Evolutionary conservation across 2,888 invertebrate genomes (phyloP).

Genomic region (Tinea pellionella): DNA sequence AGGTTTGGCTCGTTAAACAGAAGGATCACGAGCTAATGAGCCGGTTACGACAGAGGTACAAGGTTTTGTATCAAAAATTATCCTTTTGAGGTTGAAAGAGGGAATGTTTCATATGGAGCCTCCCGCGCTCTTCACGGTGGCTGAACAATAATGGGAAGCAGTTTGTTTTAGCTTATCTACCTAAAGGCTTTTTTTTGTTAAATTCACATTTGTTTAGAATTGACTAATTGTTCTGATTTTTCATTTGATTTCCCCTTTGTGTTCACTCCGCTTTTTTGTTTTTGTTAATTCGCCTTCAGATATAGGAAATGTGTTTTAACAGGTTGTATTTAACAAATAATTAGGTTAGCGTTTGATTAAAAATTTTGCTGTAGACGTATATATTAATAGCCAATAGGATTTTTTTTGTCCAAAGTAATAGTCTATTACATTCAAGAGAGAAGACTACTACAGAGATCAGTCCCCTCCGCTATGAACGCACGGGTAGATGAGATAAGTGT

Average conservation of each 20-base stretch:
- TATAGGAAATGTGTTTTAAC: not conserved
- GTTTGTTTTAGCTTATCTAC: not conserved
- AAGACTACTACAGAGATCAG: no score
- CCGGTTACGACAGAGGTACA: not conserved
- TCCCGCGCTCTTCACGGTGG: not conserved
- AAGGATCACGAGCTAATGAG: constrained; percentile 11
- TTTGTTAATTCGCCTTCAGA: not conserved
- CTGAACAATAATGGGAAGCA: not conserved
- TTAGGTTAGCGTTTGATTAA: no score
- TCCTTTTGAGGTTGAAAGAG: constrained; percentile 2
- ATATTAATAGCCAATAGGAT: no score
- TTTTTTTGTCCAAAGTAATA: no score
- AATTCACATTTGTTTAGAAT: not conserved
- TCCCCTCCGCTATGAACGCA: no score
- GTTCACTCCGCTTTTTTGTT: not conserved
- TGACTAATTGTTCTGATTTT: not conserved
- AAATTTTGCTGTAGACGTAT: no score
- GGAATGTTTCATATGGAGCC: not conserved
- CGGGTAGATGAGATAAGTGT: no score
- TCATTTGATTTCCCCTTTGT: not conserved
- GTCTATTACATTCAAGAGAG: no score
- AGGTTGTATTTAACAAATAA: no score
- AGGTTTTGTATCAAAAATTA: constrained; percentile 3
- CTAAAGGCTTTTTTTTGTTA: not conserved
- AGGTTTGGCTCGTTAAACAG: constrained; percentile 11